Conservation (phyloP, 2,797 vertebrate genomes). For the Aulostomus chinensis region DNA sequence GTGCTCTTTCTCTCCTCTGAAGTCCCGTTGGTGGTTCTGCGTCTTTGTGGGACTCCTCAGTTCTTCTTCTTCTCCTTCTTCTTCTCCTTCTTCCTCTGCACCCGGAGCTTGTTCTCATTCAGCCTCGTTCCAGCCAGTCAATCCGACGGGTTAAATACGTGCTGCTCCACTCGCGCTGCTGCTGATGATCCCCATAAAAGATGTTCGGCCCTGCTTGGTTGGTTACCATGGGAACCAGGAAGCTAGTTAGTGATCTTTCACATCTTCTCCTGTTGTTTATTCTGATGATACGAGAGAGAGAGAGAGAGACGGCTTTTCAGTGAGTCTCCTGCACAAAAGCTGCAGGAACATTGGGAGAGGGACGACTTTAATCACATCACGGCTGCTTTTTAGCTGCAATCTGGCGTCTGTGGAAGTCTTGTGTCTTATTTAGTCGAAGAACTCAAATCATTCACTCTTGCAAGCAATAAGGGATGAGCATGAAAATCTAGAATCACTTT, state of each 20-base stretch:
- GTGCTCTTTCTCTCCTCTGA: no score
- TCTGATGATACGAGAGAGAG: constrained; percentile 1
- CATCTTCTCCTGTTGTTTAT: constrained; percentile 31
- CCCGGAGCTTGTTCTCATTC: background rate
- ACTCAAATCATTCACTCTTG: background rate
- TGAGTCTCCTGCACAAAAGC: background rate
- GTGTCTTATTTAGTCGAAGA: background rate
- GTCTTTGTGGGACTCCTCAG: no score
- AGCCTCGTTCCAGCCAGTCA: constrained; percentile 4
- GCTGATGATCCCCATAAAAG: constrained; percentile 26
- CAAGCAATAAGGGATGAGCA: no score
- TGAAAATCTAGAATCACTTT: background rate
- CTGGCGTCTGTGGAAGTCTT: background rate
- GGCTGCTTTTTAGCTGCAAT: background rate
- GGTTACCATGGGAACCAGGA: constrained; percentile 58
- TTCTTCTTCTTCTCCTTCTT: background rate
- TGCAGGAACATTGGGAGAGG: no score
- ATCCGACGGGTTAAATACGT: constrained; percentile 17
- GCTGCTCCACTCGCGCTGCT: constrained; percentile 1
- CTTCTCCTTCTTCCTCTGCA: background rate
- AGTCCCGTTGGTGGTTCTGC: no score
- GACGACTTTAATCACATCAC: background rate
- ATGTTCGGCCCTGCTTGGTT: constrained; percentile 26
- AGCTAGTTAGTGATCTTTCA: constrained; percentile 63
- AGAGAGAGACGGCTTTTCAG: constrained; percentile 25